These are phyloP conservation scores for Serranus cabrilla DNA, from an alignment of 2,797 vertebrate genomes.

Conservation along the genomic window DNA sequence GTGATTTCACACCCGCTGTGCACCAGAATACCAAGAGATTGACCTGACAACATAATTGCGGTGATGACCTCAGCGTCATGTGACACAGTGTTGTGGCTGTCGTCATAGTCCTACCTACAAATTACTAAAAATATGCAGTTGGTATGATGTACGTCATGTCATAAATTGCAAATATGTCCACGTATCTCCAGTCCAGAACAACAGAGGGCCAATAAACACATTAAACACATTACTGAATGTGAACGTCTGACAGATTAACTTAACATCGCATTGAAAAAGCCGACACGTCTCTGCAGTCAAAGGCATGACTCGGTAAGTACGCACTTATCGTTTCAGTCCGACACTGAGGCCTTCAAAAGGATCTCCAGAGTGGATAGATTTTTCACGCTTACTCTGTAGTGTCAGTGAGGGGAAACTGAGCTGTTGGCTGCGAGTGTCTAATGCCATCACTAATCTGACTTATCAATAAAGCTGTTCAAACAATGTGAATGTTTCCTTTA, in stretches of 20 bases:
- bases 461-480: conserved; percentile 1
- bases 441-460: neutral
- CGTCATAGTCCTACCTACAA: neutral
- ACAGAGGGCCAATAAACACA: too few relatives aligned
- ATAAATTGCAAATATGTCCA: too few relatives aligned
- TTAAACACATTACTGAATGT: too few relatives aligned
- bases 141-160: neutral
- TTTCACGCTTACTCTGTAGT: neutral
- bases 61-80: too few relatives aligned
- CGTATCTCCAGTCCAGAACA: too few relatives aligned
- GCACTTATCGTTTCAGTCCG: neutral
- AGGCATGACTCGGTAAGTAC: neutral
- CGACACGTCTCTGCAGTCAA: neutral
- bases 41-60: too few relatives aligned
- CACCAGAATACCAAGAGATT: too few relatives aligned
- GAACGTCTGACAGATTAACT: too few relatives aligned
- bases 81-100: too few relatives aligned
- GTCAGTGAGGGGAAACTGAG: neutral
- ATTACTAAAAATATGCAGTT: neutral
- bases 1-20: too few relatives aligned
- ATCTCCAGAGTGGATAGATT: neutral
- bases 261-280: neutral
- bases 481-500: neutral
- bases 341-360: neutral
- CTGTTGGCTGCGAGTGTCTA: neutral